phyloP scores from a whole-genome alignment of 2,888 invertebrate genomes.

The Papilio elwesi region DNA sequence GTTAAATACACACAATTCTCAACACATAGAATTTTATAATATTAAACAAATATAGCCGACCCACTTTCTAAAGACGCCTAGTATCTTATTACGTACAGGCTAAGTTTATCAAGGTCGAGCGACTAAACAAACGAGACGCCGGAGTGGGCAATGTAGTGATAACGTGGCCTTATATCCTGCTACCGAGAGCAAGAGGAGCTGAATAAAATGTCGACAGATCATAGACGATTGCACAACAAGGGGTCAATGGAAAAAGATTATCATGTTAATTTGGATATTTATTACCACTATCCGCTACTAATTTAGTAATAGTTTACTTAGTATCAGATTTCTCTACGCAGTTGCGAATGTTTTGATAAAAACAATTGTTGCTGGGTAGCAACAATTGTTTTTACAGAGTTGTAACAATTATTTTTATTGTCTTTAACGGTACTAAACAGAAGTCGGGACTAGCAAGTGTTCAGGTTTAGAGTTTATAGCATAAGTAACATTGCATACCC shows the following conservation, averaged over 20 bases:
- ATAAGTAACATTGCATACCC: neutral
- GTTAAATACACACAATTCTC: slow-evolving; percentile 2
- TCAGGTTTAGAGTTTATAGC: neutral
- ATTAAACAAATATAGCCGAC: slow-evolving; percentile 17
- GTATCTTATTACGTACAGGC: slow-evolving; percentile 13
- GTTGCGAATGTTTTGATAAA: slow-evolving; percentile 2
- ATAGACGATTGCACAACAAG: too few species aligned
- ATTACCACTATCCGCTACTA: too few species aligned
- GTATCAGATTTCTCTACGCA: neutral
- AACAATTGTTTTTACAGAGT: too few species aligned
- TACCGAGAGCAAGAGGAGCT: neutral
- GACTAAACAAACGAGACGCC: neutral
- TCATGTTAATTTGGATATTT: too few species aligned
- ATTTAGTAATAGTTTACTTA: too few species aligned
- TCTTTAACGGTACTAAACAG: too few species aligned
- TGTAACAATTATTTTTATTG: too few species aligned
- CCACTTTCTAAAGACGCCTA: slow-evolving; percentile 27
- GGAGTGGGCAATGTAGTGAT: slow-evolving; percentile 3
- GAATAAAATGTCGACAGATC: too few species aligned
- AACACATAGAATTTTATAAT: slow-evolving; percentile 11
- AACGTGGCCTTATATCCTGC: slow-evolving; percentile 19
- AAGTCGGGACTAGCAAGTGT: too few species aligned
- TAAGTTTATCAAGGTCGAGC: slow-evolving; percentile 24
- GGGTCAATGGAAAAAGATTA: too few species aligned
- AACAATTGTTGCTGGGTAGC: too few species aligned